phyloP scores from a whole-genome alignment of 2,888 invertebrate genomes.

The Sesia bembeciformis region DNA sequence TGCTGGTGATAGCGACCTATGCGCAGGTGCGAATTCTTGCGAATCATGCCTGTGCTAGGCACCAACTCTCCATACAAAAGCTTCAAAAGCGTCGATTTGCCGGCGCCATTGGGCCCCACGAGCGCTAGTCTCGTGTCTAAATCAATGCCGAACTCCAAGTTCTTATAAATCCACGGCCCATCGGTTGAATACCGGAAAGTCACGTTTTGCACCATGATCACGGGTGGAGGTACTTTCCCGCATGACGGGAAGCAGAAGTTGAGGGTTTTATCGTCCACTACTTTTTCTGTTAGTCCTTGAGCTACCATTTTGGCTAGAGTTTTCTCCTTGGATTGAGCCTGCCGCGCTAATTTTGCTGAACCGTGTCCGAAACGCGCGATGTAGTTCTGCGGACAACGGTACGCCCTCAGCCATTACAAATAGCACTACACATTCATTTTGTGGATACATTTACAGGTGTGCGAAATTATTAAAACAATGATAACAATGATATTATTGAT shows the following conservation, averaged over 20 bases:
- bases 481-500: too few species aligned
- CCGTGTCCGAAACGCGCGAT: conserved; percentile 99
- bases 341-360: conserved; percentile 97
- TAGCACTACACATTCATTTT: too few species aligned
- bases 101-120: conserved; percentile 98
- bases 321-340: conserved; percentile 99
- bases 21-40: conserved; percentile 97
- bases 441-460: too few species aligned
- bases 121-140: conserved; percentile 95
- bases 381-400: conserved; percentile 82
- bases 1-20: conserved; percentile 99
- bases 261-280: conserved; percentile 90
- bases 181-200: conserved; percentile 93
- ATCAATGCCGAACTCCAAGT: conserved; percentile 99
- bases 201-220: conserved; percentile 99
- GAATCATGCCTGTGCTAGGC: conserved; percentile 96
- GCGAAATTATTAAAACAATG: too few species aligned
- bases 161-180: conserved; percentile 94
- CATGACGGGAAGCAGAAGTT: conserved; percentile 97
- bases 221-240: conserved; percentile 97
- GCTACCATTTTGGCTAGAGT: conserved; percentile 99
- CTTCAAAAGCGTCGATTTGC: conserved; percentile 98
- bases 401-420: too few species aligned
- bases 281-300: conserved; percentile 96
- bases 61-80: conserved; percentile 95